Evolutionary conservation across 2,888 invertebrate genomes (phyloP), one percentile per base, ranked within the genome.

Genomic region (Sinhomidia bicolor): DNA sequence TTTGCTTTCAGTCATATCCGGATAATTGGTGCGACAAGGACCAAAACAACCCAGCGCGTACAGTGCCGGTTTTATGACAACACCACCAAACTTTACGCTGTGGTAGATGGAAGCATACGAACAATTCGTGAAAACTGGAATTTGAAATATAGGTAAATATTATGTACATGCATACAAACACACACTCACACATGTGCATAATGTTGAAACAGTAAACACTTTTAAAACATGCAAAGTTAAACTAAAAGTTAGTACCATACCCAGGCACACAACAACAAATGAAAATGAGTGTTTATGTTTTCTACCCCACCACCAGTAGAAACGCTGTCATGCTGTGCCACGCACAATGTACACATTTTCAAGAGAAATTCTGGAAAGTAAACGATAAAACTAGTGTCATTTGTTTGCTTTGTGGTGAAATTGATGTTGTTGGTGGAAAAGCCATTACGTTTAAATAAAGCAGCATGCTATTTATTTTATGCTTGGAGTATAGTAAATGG

Each of bases 81-180:
- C 90, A 89, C 90, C 2, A 91, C 91, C 1, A 83, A 85, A 82
- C 89, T 89, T 10, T 92, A 91, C 71, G 85, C 86, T 12, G 89
- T 89, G 1, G 91, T 91, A 4, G 92, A 92, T 60, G 92, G 91
- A 68, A 90, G 88, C 20, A 93, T 93, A 84, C 92, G 93, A 96
- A 96, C 97, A 2, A 98, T 98, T 88, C 95, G 98, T 26, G 98
- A 98, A 93, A 98, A 98, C 93, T 98, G 98, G 98, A 98, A 97
- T 93, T 94, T 98, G 32, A 97, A 97, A 93, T 98, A 97, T 92
- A 92, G 92, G 91, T 92, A 89, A 79, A 68, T 41, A 51, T 26
- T 12, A 68, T 6, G 68, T 68, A 36, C 29, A 36, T 17, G 23
- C 9, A 36, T 14, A n/a, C n/a, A n/a, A n/a, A n/a, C n/a, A n/a